Evolutionary conservation across 2,888 invertebrate genomes (phyloP).

Genomic region (Nasonovia ribisnigri): DNA sequence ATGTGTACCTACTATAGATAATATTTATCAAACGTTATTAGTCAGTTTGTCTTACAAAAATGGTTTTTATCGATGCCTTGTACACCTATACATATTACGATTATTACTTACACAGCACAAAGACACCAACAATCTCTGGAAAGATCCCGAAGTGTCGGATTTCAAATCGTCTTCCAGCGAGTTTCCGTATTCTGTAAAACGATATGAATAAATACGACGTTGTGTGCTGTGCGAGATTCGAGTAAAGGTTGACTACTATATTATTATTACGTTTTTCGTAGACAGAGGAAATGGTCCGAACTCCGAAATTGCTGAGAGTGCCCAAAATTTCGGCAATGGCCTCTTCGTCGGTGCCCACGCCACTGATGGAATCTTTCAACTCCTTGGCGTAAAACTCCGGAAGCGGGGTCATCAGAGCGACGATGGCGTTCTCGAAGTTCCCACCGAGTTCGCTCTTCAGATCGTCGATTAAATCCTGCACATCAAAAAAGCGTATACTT

Average conservation of each 20-base stretch:
- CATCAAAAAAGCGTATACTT: neutral
- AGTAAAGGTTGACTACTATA: slow-evolving; percentile 31
- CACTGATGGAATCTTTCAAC: slow-evolving; percentile 72
- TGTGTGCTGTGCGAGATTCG: neutral
- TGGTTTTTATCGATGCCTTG: neutral
- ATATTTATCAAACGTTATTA: neutral
- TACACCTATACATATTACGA: neutral
- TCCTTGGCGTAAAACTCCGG: slow-evolving; percentile 72
- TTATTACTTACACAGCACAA: slow-evolving; percentile 75
- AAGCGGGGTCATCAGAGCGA: slow-evolving; percentile 72
- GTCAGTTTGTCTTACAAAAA: neutral
- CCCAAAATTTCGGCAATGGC: slow-evolving; percentile 72
- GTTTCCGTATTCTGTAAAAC: slow-evolving; percentile 80
- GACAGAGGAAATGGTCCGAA: slow-evolving; percentile 69
- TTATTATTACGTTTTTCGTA: slow-evolving; percentile 69
- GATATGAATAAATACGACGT: neutral
- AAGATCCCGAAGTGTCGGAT: slow-evolving; percentile 96
- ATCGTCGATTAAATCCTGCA: slow-evolving; percentile 71
- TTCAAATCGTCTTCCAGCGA: slow-evolving; percentile 87
- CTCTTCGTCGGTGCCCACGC: slow-evolving; percentile 72
- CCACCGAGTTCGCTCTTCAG: slow-evolving; percentile 73
- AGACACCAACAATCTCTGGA: slow-evolving; percentile 90
- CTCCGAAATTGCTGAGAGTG: slow-evolving; percentile 72
- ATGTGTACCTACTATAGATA: no score
- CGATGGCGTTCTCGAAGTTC: slow-evolving; percentile 72